Evolutionary conservation across 2,113 vertebrate species (phyloP), one percentile per base, ranked within the genome.

Genomic region (Epinephelus fuscoguttatus): DNA sequence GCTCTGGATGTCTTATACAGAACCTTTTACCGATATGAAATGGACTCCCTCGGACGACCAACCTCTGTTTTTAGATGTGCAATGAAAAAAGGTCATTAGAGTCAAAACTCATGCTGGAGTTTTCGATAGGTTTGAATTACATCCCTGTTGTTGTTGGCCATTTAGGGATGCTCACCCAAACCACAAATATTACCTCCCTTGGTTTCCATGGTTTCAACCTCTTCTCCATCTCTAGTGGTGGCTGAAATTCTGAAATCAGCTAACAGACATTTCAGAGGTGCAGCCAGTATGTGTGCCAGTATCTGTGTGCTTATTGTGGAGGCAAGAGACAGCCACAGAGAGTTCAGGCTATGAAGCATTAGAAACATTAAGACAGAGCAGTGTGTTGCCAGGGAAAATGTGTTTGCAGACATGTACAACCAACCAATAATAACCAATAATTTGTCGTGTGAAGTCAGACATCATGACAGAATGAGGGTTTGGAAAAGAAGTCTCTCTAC

Each of bases 161-260:
- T 88, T 81, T 70, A 56, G 60, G 52, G 73, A 49, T 37, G 64
- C 59, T 69, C 50, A 60, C 25, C n/a, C 55, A 74, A 73, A 53
- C 67, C 63, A 62, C 62, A 84, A 80, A 85, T 80, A 66, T 82
- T 62, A 47, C 21, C 25, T 68, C 59, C 14, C n/a, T 25, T 33
- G 40, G 90, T 89, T 85, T 63, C 81, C 79, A 81, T 84, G 84
- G 80, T 78, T 89, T 75, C 69, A 30, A 52, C 55, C 63, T 49
- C 42, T 40, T 70, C 42, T 73, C 30, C 50, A 50, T 73, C 49
- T 78, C 23, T 53, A 14, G 37, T 23, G 3, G 30, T 62, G 56
- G 64, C 50, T 81, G 37, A 77, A 84, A 81, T 66, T 30, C 2
- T 0, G 1, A 79, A 75, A 64, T 61, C 15, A 33, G 66, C 50